Conservation (phyloP, 2,888 invertebrate species). For the Hylaea fasciaria region DNA sequence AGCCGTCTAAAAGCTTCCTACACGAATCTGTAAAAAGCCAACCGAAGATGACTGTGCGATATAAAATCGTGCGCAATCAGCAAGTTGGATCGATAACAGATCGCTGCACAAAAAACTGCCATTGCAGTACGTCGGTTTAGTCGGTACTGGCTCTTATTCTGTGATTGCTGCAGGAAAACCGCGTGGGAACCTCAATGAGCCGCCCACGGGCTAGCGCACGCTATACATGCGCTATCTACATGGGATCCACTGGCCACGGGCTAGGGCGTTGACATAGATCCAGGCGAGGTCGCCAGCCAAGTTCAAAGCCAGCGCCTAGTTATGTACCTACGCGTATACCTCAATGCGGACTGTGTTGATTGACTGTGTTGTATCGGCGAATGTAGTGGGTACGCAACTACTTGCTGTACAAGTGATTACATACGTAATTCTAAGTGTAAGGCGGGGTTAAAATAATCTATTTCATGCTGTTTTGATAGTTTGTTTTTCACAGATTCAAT, state of each 20-base stretch:
- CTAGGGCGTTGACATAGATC: conserved; percentile 33
- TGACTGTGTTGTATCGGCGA: not conserved
- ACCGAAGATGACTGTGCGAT: conserved; percentile 1
- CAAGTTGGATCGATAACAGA: conserved; percentile 13
- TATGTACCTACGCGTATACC: too few species aligned
- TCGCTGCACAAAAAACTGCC: conserved; percentile 9
- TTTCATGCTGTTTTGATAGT: too few species aligned
- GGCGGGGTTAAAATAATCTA: too few species aligned
- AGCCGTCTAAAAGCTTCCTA: not conserved
- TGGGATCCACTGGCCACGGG: conserved; percentile 33
- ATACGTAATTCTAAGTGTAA: too few species aligned
- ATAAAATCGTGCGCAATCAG: conserved; percentile 8
- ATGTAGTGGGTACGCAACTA: not conserved
- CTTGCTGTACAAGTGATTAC: too few species aligned
- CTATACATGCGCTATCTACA: conserved; percentile 26
- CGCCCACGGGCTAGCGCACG: conserved; percentile 41
- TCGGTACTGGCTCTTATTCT: not conserved
- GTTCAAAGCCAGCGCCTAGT: conserved; percentile 9
- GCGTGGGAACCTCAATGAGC: conserved; percentile 47
- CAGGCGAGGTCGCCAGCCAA: conserved; percentile 12
- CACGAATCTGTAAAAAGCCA: not conserved
- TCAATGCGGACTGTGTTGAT: not conserved
- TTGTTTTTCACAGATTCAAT: too few species aligned
- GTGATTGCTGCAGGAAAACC: conserved; percentile 37
- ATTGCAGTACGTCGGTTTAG: not conserved